Base-by-base conservation (phyloP, 2,888 invertebrate species). In the Teinopalpus imperialis region DNA sequence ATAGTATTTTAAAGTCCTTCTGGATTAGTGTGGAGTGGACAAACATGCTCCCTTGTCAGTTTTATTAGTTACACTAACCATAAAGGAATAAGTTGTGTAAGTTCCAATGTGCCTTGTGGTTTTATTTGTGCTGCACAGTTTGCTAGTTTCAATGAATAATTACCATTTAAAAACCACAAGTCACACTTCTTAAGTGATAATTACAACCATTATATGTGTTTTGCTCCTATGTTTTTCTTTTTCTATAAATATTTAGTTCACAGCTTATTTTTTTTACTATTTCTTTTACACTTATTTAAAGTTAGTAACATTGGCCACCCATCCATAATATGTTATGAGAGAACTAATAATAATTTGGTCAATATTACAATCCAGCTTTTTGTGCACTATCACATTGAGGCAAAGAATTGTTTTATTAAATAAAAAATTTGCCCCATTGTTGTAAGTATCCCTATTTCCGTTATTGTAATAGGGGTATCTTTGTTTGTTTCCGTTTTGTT, bases 201-300 rank as follows among this genome's bases (percentile, higher is more conserved):
- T 41, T 42, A 48, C 35, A 32, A 5, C 30, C 29, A 36, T 32
- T 46, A 14, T 32, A 31, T 42, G 47, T 63, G 64, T 63, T 60
- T 64, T 65, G 69, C 67, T 66, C 58, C 45, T 53, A 54, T 51
- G 3, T 57, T 57, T 57, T 51, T 57, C 59, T 69, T 63, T 56
- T 41, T 43, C 35, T 54, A 49, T 52, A 50, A 58, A 52, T 34
- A 52, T 81, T 85, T 68, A 73, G 69, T 80, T 80, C 74, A 83
- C 82, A 80, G 86, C 86, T 86, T 86, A 81, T 85, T 85, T 85
- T n/a, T 81, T 80, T 79, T 78, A 77, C 76, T 77, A 74, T 64
- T 66, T 67, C 56, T 60, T 57, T 72, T 68, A 69, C 64, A 66
- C 64, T 57, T 56, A 65, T 57, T 66, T 50, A 57, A 13, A 65